Evolutionary conservation across 2,888 invertebrate species (phyloP).

Genomic region (Punctoribates punctum): DNA sequence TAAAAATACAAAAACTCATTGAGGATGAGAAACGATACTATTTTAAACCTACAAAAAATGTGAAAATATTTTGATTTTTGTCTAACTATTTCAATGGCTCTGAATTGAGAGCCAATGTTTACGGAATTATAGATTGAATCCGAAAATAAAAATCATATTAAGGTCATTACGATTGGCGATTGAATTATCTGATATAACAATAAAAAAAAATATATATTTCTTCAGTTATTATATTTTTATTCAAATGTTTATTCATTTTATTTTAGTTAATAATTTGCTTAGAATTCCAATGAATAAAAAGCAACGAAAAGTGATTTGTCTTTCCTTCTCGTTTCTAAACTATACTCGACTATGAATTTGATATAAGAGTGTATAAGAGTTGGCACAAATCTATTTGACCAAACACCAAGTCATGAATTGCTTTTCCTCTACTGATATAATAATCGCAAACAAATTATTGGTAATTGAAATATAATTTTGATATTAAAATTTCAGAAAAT

Average conservation of each 20-base stretch:
- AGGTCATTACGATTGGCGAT: conserved; percentile 31
- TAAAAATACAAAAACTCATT: background rate
- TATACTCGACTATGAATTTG: background rate
- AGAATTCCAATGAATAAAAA: background rate
- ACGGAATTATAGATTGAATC: background rate
- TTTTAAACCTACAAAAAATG: too few relatives aligned
- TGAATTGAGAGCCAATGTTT: background rate
- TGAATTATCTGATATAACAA: conserved; percentile 12
- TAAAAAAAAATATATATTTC: too few relatives aligned
- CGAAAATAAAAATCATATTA: conserved; percentile 4
- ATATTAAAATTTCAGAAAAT: background rate
- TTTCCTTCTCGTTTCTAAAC: too few relatives aligned
- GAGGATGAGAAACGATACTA: too few relatives aligned
- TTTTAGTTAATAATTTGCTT: background rate
- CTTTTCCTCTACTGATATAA: background rate
- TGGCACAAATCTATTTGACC: conserved; percentile 1
- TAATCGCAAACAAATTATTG: background rate
- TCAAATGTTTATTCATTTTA: background rate
- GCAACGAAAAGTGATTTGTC: too few relatives aligned
- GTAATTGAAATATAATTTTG: background rate
- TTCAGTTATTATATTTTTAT: background rate
- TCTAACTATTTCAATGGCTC: background rate
- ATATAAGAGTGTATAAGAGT: background rate
- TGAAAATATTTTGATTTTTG: background rate
- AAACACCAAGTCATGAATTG: conserved; percentile 3